phyloP scores from a whole-genome alignment of 2,113 vertebrate species.

The Abramis brama region DNA sequence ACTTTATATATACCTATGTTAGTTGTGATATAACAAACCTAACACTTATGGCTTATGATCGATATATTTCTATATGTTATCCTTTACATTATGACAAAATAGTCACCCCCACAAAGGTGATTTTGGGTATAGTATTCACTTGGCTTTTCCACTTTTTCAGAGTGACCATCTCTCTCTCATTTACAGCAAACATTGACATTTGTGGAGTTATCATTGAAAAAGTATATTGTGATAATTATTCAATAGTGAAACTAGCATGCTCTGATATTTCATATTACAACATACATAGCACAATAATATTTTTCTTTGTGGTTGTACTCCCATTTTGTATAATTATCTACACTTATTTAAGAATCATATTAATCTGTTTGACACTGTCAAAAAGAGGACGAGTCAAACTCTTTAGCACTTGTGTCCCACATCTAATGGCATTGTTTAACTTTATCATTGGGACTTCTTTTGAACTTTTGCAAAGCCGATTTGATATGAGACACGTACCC shows the following conservation, averaged over 20 bases:
- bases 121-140: neutral
- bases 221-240: slow-evolving; percentile 3
- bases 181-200: neutral
- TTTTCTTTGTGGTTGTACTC: neutral
- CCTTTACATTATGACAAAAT: neutral
- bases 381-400: neutral
- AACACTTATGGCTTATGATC: neutral
- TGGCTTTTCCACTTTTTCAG: neutral
- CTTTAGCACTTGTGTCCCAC: neutral
- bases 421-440: neutral
- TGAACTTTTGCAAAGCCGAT: slow-evolving; percentile 16
- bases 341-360: neutral
- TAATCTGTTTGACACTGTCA: neutral
- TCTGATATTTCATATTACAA: neutral
- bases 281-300: neutral
- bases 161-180: neutral
- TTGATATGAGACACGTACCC: slow-evolving; percentile 2
- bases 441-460: slow-evolving; percentile 2
- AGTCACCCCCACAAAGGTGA: neutral
- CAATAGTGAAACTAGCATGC: slow-evolving; percentile 41
- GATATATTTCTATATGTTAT: neutral
- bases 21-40: neutral
- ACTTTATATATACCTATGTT: neutral
- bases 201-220: neutral
- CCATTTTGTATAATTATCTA: neutral